Conservation (phyloP, 2,888 invertebrate species). For the Caradrina clavipalpis region DNA sequence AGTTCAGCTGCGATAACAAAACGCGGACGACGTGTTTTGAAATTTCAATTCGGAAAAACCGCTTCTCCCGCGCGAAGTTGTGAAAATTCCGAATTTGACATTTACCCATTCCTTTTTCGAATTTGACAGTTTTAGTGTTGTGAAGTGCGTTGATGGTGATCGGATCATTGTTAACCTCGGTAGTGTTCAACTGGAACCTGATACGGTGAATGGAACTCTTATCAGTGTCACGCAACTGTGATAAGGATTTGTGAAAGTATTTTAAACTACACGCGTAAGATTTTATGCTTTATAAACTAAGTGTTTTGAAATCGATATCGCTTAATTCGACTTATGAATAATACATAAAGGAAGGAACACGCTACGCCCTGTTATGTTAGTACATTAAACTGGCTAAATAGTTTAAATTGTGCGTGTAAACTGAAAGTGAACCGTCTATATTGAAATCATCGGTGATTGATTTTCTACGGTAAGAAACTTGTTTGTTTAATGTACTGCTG, state of each 20-base stretch:
- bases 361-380: constrained; percentile 69
- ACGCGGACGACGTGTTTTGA: constrained; percentile 78
- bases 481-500: constrained; percentile 26
- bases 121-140: constrained; percentile 58
- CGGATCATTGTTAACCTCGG: constrained; percentile 13
- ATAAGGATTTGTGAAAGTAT: constrained; percentile 72
- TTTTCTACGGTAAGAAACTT: constrained; percentile 54
- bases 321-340: constrained; percentile 69
- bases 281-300: constrained; percentile 38
- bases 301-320: constrained; percentile 71
- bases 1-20: constrained; percentile 83
- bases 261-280: constrained; percentile 33
- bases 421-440: constrained; percentile 61
- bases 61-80: constrained; percentile 39
- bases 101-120: constrained; percentile 46
- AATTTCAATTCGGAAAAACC: constrained; percentile 61
- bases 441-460: constrained; percentile 44
- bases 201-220: constrained; percentile 49
- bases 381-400: constrained; percentile 65
- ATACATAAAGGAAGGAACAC: constrained; percentile 72
- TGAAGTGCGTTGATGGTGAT: constrained; percentile 18
- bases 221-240: constrained; percentile 62
- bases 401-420: constrained; percentile 68
- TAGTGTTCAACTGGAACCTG: constrained; percentile 10
- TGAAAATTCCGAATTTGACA: constrained; percentile 43